Base-by-base conservation (phyloP, 1,140 invertebrate species). In the Lethocerus indicus region DNA sequence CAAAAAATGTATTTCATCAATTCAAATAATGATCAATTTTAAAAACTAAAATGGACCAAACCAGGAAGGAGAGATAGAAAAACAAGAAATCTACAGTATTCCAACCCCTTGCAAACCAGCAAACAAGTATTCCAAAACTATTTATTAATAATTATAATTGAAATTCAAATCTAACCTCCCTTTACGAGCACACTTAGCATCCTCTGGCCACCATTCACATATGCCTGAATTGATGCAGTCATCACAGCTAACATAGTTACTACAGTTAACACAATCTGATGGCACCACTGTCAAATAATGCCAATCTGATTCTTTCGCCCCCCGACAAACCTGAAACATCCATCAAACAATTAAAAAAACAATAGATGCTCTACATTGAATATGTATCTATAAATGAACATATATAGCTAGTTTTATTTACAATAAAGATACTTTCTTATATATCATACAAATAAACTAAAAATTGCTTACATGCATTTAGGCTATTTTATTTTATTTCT, bases 201-300 rank as follows among this genome's bases (percentile, higher is more conserved):
- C 82, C 52, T 87, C 81, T 18, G 45, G 16, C 73, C 83, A 79
- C 89, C 89, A 74, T 63, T 94, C 90, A 67, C 91, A 96, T 3
- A 77, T 64, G 20, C 73, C 74, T 25, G 75, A 68, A 48, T 57
- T 59, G 1, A 82, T 73, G 58, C 87, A 90, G 3, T 77, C 73
- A 56, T 81, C 75, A 61, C 87, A 92, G 20, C 81, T 81, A n/a
- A 87, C 83, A 58, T 82, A 83, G 62, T 93, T 87, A 0, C 81
- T 79, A 62, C 92, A 95, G 51, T 83, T 81, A 9, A 79, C 74
- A 63, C 91, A 95, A 1, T 83, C 75, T 1, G 76, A 75, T 0
- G 88, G 81, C 42, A 81, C 78, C 42, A 87, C 71, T 0, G 82
- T 85, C 6, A 90, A 63, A 61, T 87, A 88, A 29, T 80, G 69